Evolutionary conservation across 1,140 invertebrate genomes (phyloP).

Genomic region (Cydia amplana): DNA sequence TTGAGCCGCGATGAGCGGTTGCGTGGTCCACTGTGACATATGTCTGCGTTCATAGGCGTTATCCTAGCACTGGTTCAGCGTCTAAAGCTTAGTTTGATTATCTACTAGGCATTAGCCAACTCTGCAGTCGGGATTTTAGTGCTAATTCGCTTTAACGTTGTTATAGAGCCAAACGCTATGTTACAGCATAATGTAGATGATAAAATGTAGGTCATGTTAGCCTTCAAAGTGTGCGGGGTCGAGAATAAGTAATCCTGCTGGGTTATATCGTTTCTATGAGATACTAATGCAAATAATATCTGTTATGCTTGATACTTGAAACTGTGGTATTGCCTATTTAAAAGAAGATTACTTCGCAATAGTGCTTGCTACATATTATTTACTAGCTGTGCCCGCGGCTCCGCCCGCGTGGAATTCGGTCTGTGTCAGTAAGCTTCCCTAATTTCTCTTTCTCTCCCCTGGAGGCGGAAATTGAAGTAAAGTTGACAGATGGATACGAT

Average conservation of each 20-base stretch:
- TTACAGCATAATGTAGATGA: not conserved
- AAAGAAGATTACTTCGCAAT: no score
- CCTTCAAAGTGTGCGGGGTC: not conserved
- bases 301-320: no score
- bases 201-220: not conserved
- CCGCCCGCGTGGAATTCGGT: no score
- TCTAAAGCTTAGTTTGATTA: constrained; percentile 30
- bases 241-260: not conserved
- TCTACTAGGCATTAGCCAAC: constrained; percentile 25
- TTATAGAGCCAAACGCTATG: not conserved
- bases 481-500: no score
- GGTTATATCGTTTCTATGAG: not conserved
- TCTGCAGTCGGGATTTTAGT: constrained; percentile 27
- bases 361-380: no score
- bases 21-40: not conserved
- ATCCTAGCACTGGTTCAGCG: constrained; percentile 22
- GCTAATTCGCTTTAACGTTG: constrained; percentile 19
- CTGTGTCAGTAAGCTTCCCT: no score
- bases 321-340: no score
- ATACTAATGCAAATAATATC: not conserved
- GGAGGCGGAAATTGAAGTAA: no score
- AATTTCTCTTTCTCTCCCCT: no score
- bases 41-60: constrained; percentile 11
- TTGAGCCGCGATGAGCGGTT: not conserved
- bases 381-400: no score